phyloP scores from a whole-genome alignment of 2,888 invertebrate species.

The Tridacna gigas region DNA sequence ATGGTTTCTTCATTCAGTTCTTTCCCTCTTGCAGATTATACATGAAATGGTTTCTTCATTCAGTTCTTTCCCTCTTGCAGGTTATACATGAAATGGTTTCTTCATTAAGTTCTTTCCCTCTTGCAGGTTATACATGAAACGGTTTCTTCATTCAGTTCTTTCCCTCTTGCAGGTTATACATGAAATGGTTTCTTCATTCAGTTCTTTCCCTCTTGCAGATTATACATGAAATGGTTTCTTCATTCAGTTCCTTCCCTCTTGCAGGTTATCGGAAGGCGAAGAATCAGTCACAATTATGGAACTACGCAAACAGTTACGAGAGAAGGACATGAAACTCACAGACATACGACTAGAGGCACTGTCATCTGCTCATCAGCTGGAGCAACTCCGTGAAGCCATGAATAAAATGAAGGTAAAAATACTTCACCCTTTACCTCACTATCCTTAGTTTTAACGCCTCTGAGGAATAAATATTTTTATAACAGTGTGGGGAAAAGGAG shows the following conservation, averaged over 20 bases:
- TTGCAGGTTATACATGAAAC: slow-evolving; percentile 69
- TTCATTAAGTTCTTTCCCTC: slow-evolving; percentile 18
- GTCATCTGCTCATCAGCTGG: slow-evolving; percentile 98
- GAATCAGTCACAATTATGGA: slow-evolving; percentile 89
- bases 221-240: too few relatives aligned
- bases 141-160: too few relatives aligned
- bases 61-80: slow-evolving; percentile 63
- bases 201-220: slow-evolving; percentile 32
- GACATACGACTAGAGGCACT: slow-evolving; percentile 98
- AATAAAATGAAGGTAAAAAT: slow-evolving; percentile 95
- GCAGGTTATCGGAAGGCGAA: slow-evolving; percentile 80
- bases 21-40: slow-evolving; percentile 73
- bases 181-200: too few relatives aligned
- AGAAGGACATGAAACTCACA: slow-evolving; percentile 97
- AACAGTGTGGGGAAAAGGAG: not conserved
- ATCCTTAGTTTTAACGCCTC: not conserved
- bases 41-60: too few relatives aligned
- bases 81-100: slow-evolving; percentile 50
- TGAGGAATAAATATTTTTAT: not conserved
- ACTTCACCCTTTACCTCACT: not conserved
- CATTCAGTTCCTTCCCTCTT: slow-evolving; percentile 29
- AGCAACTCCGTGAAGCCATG: slow-evolving; percentile 97
- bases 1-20: too few relatives aligned
- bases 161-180: slow-evolving; percentile 72
- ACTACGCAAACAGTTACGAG: slow-evolving; percentile 95